A percentile compares a stretch with the other conserved stretches of the same genome.
These are phyloP conservation scores for Peromyscus leucopus DNA, from an alignment of 2,113 vertebrate genomes.

Conservation along the genomic window DNA sequence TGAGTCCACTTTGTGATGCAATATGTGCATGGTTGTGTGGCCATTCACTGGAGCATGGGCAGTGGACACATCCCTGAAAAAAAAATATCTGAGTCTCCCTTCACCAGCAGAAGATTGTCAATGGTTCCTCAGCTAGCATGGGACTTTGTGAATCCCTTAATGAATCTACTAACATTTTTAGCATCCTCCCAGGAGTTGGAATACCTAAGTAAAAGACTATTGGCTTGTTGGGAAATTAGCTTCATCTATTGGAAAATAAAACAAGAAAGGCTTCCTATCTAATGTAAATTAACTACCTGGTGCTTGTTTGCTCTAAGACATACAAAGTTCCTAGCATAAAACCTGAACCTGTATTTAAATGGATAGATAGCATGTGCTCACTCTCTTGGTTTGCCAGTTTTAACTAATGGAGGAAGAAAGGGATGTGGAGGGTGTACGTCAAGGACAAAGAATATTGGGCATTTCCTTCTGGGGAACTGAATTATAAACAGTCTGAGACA, in stretches of 20 bases:
- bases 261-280: neutral
- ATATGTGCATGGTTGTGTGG: no score
- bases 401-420: neutral
- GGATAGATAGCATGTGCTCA: neutral
- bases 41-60: no score
- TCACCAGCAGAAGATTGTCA: neutral
- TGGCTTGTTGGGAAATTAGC: neutral
- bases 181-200: neutral
- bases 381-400: neutral
- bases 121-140: neutral
- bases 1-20: no score
- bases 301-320: neutral
- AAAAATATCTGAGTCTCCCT: neutral
- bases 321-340: neutral
- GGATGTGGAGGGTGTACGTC: neutral
- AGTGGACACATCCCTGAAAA: neutral
- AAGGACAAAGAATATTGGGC: neutral
- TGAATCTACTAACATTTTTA: neutral
- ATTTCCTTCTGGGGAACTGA: conserved; percentile 2
- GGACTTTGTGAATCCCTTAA: neutral
- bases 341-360: neutral
- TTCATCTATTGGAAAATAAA: neutral
- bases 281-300: neutral
- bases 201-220: neutral
- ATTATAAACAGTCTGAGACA: conserved; percentile 8